Conservation (phyloP, 2,113 vertebrate genomes). For the Typhlomys cinereus region DNA sequence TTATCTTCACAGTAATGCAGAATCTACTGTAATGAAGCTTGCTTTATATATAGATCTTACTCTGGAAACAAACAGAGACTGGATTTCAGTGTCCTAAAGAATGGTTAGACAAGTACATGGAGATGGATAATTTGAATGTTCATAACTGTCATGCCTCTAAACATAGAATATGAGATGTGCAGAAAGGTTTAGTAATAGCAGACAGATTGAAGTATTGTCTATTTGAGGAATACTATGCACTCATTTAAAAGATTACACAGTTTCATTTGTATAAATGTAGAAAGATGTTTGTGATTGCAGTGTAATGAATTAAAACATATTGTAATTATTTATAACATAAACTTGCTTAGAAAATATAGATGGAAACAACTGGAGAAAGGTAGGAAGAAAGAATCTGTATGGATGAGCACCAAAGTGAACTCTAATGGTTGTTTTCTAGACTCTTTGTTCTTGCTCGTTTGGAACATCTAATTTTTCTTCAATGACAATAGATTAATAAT, state of each 20-base stretch:
- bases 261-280: background rate
- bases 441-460: conserved; percentile 8
- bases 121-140: background rate
- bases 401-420: too few relatives aligned
- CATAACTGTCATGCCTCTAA: background rate
- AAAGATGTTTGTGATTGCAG: background rate
- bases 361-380: background rate
- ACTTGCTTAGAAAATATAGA: too few relatives aligned
- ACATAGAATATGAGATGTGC: background rate
- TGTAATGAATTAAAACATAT: background rate
- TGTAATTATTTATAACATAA: background rate
- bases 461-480: conserved; percentile 2
- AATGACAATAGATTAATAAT: background rate
- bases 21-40: background rate
- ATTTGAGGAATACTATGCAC: background rate
- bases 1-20: background rate
- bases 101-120: background rate
- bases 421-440: background rate
- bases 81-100: background rate
- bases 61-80: background rate
- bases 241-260: background rate
- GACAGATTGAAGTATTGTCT: background rate
- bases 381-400: background rate
- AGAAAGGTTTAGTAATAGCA: background rate
- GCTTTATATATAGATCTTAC: background rate